phyloP scores from a whole-genome alignment of 2,888 invertebrate genomes.

The Drosophila mulleri region DNA sequence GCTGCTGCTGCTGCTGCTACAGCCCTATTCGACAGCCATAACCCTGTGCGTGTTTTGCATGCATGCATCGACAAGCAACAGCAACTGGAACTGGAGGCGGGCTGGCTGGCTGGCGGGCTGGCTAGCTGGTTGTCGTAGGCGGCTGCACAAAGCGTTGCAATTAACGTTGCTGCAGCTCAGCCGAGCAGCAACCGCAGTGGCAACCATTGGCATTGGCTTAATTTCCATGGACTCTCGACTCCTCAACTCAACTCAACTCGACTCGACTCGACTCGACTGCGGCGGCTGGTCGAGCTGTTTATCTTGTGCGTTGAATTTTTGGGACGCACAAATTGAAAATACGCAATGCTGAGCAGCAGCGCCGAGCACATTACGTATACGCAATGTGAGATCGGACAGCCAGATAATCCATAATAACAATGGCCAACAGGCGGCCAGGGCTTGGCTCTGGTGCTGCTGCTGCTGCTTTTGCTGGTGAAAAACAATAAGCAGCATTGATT shows the following conservation, averaged over 20 bases:
- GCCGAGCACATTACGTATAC: constrained; percentile 46
- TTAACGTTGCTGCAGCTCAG: constrained; percentile 73
- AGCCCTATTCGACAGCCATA: constrained; percentile 1
- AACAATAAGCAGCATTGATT: constrained; percentile 66
- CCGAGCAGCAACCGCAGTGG: constrained; percentile 67
- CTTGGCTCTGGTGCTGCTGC: neutral
- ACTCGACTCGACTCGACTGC: constrained; percentile 12
- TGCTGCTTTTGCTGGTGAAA: constrained; percentile 23
- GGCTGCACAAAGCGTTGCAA: constrained; percentile 74
- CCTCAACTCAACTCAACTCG: constrained; percentile 18
- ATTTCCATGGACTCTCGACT: constrained; percentile 67
- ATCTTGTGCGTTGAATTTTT: constrained; percentile 70
- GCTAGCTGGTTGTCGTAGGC: constrained; percentile 31
- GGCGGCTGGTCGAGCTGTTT: constrained; percentile 53
- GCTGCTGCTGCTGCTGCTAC: neutral
- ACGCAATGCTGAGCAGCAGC: constrained; percentile 57
- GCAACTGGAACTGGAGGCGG: constrained; percentile 18
- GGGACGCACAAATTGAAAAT: constrained; percentile 67
- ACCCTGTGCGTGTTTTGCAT: constrained; percentile 59
- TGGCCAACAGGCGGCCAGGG: constrained; percentile 31
- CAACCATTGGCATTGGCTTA: constrained; percentile 76
- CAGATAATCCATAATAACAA: constrained; percentile 75
- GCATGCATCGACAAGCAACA: constrained; percentile 50
- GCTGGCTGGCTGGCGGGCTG: constrained; percentile 30
- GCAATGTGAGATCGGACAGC: constrained; percentile 50